Percentiles rank a stretch among this genome's conserved stretches.
These are phyloP conservation scores for Dugesia japonica DNA, from an alignment of 2,888 invertebrate genomes.

Conservation along the genomic window DNA sequence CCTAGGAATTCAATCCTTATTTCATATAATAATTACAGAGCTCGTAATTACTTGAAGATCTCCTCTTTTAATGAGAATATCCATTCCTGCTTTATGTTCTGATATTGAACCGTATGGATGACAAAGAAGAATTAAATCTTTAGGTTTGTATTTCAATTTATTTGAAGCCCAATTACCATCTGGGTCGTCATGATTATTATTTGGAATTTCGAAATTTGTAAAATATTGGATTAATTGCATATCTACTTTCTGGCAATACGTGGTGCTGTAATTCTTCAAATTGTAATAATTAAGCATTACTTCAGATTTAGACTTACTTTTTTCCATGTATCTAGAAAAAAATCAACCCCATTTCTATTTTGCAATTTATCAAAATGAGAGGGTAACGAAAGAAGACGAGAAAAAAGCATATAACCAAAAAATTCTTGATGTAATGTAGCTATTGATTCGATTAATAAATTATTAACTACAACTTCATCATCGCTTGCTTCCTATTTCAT, in stretches of 20 bases:
- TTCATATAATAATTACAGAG: too few species aligned
- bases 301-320: background rate
- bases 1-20: background rate
- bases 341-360: background rate
- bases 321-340: background rate
- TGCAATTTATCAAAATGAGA: constrained; percentile 8
- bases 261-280: background rate
- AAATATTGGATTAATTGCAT: background rate
- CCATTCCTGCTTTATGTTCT: constrained; percentile 20
- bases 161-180: background rate
- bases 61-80: background rate
- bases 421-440: background rate
- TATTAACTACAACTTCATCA: background rate
- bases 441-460: background rate
- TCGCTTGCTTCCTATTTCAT: constrained; percentile 25
- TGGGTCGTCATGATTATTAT: background rate
- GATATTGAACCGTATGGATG: constrained; percentile 21
- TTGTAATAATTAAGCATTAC: background rate
- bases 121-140: background rate
- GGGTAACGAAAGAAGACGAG: background rate
- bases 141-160: background rate
- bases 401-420: background rate
- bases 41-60: background rate
- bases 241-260: background rate
- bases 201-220: background rate